Evolutionary conservation across 2,888 invertebrate genomes (phyloP).

Genomic region (Erannis defoliaria): DNA sequence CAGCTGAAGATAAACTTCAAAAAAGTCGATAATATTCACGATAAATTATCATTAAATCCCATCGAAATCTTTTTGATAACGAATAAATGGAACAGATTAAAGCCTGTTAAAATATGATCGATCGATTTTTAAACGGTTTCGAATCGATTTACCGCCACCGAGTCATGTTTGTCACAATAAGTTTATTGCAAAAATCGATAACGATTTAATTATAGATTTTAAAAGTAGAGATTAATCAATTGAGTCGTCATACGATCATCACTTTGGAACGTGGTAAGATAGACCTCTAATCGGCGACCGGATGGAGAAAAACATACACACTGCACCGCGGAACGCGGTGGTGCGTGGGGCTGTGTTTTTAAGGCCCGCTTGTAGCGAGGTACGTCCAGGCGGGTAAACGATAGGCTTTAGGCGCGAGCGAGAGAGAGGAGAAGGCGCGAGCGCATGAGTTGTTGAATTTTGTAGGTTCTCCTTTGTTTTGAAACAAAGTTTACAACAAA

Average conservation of each 20-base stretch:
- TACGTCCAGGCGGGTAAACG: no score
- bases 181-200: constrained; percentile 12
- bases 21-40: constrained; percentile 21
- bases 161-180: constrained; percentile 13
- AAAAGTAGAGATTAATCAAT: neutral
- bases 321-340: no score
- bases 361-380: no score
- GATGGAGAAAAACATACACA: no score
- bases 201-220: constrained; percentile 1
- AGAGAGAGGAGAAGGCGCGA: no score
- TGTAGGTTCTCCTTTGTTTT: no score
- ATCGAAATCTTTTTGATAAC: constrained; percentile 4
- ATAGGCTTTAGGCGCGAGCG: no score
- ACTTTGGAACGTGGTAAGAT: neutral
- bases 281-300: neutral
- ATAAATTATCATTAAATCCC: constrained; percentile 18
- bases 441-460: no score
- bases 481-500: no score
- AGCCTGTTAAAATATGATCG: constrained; percentile 57
- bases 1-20: constrained; percentile 17
- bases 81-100: constrained; percentile 14
- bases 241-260: neutral
- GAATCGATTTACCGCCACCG: constrained; percentile 19
- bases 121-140: constrained; percentile 69
- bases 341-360: no score